Evolutionary conservation across 2,797 vertebrate genomes (phyloP).

Genomic region (Sciurus vulgaris): DNA sequence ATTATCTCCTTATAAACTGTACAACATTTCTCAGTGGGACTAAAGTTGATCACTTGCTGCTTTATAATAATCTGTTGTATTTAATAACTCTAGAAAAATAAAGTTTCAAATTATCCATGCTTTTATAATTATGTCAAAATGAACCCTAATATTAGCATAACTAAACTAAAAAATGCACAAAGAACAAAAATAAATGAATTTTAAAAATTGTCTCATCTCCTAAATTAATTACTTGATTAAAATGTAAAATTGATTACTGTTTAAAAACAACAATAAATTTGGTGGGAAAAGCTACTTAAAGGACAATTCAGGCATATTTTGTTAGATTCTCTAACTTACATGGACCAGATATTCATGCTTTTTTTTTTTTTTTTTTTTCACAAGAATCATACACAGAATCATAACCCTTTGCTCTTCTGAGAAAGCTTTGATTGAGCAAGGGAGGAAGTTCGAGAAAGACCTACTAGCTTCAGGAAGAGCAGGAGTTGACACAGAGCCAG

Average conservation of each 20-base stretch:
- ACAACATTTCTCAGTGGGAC: background rate
- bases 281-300: background rate
- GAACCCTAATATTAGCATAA: too few relatives aligned
- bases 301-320: background rate
- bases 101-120: background rate
- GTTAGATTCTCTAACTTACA: background rate
- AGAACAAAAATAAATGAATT: background rate
- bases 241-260: background rate
- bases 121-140: too few relatives aligned
- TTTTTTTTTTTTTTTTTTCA: background rate
- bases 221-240: conserved; percentile 11
- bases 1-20: background rate
- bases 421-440: background rate
- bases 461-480: background rate
- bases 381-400: background rate
- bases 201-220: background rate
- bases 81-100: background rate
- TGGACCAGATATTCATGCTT: background rate
- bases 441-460: background rate
- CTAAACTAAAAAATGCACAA: too few relatives aligned
- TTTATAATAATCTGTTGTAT: background rate
- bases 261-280: background rate
- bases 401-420: background rate
- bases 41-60: background rate
- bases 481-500: background rate